A percentile compares a stretch with the other conserved stretches of the same genome.
phyloP scores from a whole-genome alignment of 1,140 invertebrate species.

The Zophobas atratus region DNA sequence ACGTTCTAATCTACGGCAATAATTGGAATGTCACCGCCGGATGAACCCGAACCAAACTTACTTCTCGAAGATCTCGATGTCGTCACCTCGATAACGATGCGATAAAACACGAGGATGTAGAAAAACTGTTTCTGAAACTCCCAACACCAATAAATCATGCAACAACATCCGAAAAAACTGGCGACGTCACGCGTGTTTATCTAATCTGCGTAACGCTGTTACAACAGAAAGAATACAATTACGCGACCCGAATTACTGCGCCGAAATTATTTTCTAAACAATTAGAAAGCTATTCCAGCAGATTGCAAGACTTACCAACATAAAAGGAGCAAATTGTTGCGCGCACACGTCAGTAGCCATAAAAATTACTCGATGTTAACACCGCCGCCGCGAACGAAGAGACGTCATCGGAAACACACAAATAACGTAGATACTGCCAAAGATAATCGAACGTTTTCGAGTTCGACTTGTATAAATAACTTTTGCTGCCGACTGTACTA shows the following conservation, averaged over 20 bases:
- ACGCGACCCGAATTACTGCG: slow-evolving; percentile 32
- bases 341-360: slow-evolving; percentile 31
- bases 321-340: slow-evolving; percentile 37
- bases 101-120: background rate
- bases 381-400: slow-evolving; percentile 6
- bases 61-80: slow-evolving; percentile 25
- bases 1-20: slow-evolving; percentile 39
- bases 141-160: background rate
- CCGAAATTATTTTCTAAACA: slow-evolving; percentile 36
- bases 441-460: slow-evolving; percentile 15
- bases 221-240: slow-evolving; percentile 18
- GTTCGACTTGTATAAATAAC: slow-evolving; percentile 34
- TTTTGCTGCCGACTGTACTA: slow-evolving; percentile 47
- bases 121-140: background rate
- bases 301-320: slow-evolving; percentile 21
- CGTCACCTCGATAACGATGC: background rate
- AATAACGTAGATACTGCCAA: slow-evolving; percentile 35
- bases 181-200: slow-evolving; percentile 12
- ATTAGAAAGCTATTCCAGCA: slow-evolving; percentile 19
- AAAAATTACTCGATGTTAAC: background rate
- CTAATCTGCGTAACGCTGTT: slow-evolving; percentile 25
- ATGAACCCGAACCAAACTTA: background rate
- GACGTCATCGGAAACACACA: slow-evolving; percentile 33
- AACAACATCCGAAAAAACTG: background rate
- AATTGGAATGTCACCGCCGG: background rate